Conservation (phyloP, 2,888 invertebrate genomes). For the Lamellibrachia columna region DNA sequence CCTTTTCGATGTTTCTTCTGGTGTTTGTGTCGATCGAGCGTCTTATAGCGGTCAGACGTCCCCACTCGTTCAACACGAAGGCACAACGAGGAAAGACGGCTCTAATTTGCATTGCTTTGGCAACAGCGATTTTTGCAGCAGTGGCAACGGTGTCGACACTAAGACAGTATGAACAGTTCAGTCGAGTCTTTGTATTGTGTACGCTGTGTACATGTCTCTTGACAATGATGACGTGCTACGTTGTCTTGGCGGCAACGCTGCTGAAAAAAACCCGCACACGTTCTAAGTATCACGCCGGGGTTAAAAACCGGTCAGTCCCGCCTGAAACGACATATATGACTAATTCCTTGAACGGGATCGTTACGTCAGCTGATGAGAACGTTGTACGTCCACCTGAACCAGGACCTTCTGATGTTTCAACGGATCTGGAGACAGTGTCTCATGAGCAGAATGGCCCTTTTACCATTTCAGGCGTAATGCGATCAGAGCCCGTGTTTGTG, state of each 20-base stretch:
- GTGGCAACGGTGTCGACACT: background rate
- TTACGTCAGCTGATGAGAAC: too few relatives aligned
- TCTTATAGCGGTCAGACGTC: background rate
- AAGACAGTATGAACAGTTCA: background rate
- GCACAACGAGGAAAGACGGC: background rate
- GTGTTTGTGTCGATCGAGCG: background rate
- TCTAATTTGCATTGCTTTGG: background rate
- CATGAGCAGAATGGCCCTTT: too few relatives aligned
- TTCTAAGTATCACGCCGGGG: background rate
- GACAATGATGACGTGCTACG: background rate
- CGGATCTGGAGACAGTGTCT: too few relatives aligned
- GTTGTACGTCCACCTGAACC: too few relatives aligned
- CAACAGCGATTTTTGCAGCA: background rate
- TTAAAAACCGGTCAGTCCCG: background rate
- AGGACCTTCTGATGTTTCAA: too few relatives aligned
- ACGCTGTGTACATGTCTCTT: background rate
- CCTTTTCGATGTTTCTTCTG: background rate
- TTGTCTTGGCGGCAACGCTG: background rate
- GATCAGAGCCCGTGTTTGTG: too few relatives aligned
- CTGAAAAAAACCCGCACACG: background rate
- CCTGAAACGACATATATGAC: background rate
- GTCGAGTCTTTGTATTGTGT: background rate
- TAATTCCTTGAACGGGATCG: too few relatives aligned
- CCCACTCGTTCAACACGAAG: background rate
- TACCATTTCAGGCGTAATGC: too few relatives aligned